Base-by-base conservation (phyloP, 2,113 vertebrate species). In the Probosciger aterrimus region DNA sequence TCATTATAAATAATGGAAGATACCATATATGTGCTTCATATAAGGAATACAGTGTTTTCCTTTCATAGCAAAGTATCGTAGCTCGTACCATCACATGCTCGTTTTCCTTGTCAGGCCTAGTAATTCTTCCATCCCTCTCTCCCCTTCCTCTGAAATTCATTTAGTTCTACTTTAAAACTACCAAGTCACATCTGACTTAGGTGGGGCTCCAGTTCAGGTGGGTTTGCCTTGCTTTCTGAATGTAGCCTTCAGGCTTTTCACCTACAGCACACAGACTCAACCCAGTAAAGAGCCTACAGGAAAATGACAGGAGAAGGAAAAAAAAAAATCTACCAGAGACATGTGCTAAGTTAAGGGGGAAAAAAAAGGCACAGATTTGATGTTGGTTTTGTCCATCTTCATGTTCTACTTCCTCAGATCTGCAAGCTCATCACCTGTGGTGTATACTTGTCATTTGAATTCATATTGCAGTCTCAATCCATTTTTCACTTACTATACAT, bases 1-100 rank as follows among this genome's bases (percentile, higher is more conserved):
- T 97, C 96, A 97, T 98, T 98, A 98, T 98, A 98, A 98, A 98
- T 98, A 98, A 97, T 96, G 96, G 87, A 97, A 96, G 97, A 97
- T 97, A 96, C 93, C 94, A 83, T 95, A 94, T 92, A 97, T 93
- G 97, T 97, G 98, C 97, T 98, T 98, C 97, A 97, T 97, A 93
- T 96, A 97, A 98, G 97, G 97, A 98, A 98, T 97, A 98, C 98
- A 98, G 98, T 98, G 97, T 97, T 97, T 97, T 98, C 96, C 97
- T 98, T 97, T 97, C 96, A 96, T 98, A 96, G 94, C 96, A 92
- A 97, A 93, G 91, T 90, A 95, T 83, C 0, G 0, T 81, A 88
- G 92, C 63, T 96, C 87, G 98, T 98, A 98, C 98, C 98, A 97
- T 98, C 95, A 95, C 95, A 98, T 75, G 93, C 95, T 97, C 70